These are phyloP conservation scores for Oopsacas minuta DNA, from an alignment of 37 sponge, comb jelly and placozoan species.

Conservation along the genomic window DNA sequence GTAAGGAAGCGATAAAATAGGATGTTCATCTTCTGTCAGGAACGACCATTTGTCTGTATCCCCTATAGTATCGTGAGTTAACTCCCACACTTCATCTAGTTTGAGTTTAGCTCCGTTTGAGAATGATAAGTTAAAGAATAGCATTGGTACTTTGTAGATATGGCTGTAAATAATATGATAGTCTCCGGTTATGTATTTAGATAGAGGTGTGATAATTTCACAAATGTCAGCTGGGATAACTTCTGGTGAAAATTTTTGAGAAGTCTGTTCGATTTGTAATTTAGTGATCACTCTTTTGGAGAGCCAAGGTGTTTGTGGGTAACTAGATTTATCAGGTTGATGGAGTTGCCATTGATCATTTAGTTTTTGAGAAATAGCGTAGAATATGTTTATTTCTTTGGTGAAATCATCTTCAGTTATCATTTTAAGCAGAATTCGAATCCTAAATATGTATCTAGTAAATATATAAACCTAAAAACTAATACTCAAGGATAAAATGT, in stretches of 20 bases:
- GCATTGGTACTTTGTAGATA: constrained; percentile 71
- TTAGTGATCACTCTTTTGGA: neutral
- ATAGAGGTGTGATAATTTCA: neutral
- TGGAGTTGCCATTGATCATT: constrained; percentile 9
- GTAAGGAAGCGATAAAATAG: constrained; percentile 52
- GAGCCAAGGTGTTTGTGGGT: neutral
- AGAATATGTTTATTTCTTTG: neutral
- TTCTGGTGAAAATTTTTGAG: neutral
- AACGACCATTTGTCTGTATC: constrained; percentile 31
- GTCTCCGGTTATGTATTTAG: constrained; percentile 18
- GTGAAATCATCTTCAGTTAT: neutral
- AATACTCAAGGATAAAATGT: too few species aligned
- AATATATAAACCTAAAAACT: too few species aligned
- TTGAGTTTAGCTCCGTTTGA: constrained; percentile 39
- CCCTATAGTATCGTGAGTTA: constrained; percentile 22
- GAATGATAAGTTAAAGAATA: constrained; percentile 55
- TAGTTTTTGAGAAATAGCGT: neutral
- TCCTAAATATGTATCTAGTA: too few species aligned
- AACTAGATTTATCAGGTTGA: neutral
- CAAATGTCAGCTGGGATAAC: neutral
- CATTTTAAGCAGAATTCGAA: too few species aligned
- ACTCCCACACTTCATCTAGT: constrained; percentile 53
- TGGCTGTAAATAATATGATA: constrained; percentile 68
- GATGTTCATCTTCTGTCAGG: constrained; percentile 75
- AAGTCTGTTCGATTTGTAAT: neutral